These are phyloP conservation scores for Eupithecia vulgata DNA, from an alignment of 2,888 invertebrate genomes.

Conservation along the genomic window DNA sequence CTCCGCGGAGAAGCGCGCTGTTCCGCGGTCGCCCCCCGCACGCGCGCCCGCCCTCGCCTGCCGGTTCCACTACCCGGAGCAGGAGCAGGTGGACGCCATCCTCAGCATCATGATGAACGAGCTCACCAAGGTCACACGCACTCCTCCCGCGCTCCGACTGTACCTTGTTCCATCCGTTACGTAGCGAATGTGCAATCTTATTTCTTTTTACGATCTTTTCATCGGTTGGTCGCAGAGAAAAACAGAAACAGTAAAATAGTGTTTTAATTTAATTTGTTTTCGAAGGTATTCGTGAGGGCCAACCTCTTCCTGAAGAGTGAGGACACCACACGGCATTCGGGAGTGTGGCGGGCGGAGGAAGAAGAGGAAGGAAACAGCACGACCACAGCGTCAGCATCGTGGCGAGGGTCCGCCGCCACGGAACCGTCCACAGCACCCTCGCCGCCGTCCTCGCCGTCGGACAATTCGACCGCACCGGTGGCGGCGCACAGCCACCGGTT, in stretches of 20 bases:
- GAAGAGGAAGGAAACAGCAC: neutral
- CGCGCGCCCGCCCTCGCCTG: slow-evolving; percentile 43
- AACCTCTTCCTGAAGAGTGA: slow-evolving; percentile 36
- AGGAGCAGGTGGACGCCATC: slow-evolving; percentile 51
- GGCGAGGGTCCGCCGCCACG: neutral
- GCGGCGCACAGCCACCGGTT: slow-evolving; percentile 48
- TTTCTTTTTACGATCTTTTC: neutral
- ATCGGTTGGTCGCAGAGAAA: neutral
- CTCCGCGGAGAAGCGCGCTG: neutral
- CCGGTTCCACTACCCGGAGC: slow-evolving; percentile 46
- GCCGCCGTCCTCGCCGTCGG: neutral
- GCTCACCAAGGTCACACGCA: slow-evolving; percentile 53
- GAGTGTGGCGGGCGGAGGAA: neutral
- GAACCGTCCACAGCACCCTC: neutral
- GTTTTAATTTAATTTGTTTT: neutral
- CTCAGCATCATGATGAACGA: slow-evolving; percentile 64
- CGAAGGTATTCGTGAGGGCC: slow-evolving; percentile 52
- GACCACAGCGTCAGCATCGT: neutral
- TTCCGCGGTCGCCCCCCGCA: neutral
- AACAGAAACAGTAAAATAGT: neutral
- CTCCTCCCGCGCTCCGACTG: neutral
- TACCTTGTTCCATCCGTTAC: neutral
- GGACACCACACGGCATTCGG: slow-evolving; percentile 15
- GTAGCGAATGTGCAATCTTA: neutral
- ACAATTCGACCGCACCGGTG: neutral